These are phyloP conservation scores for Crioceris asparagi DNA, from an alignment of 2,888 invertebrate species.

Conservation along the genomic window DNA sequence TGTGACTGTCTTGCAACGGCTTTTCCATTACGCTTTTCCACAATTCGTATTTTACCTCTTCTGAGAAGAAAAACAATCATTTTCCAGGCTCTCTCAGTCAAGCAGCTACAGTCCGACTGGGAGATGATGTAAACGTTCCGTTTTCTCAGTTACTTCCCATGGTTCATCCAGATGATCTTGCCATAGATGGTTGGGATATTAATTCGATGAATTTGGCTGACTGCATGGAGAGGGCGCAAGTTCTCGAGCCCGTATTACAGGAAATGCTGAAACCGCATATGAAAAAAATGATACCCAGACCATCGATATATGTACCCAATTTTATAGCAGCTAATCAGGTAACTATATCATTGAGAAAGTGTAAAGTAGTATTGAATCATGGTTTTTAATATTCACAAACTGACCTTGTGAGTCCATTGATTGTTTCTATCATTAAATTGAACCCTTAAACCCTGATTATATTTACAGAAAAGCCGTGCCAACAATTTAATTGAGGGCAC, in stretches of 20 bases:
- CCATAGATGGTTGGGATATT: slow-evolving; percentile 88
- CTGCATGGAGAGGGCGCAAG: slow-evolving; percentile 78
- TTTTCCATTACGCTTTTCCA: no score
- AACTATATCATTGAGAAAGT: no score
- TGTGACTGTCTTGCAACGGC: no score
- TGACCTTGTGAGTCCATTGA: no score
- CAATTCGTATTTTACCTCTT: no score
- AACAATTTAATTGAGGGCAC: slow-evolving; percentile 74
- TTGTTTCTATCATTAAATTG: neutral
- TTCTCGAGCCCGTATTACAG: slow-evolving; percentile 73
- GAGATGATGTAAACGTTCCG: slow-evolving; percentile 67
- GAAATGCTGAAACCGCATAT: slow-evolving; percentile 64
- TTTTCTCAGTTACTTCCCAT: slow-evolving; percentile 62
- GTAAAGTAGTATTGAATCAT: no score
- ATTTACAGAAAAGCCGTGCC: slow-evolving; percentile 58
- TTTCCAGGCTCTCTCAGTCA: slow-evolving; percentile 76
- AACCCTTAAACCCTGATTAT: no score
- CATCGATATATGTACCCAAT: slow-evolving; percentile 78
- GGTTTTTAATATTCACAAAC: no score
- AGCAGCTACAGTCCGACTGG: slow-evolving; percentile 75
- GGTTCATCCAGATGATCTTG: slow-evolving; percentile 78
- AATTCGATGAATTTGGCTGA: slow-evolving; percentile 74
- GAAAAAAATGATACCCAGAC: slow-evolving; percentile 60
- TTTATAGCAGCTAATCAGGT: slow-evolving; percentile 96
- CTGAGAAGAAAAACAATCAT: no score